Evolutionary conservation across 2,888 invertebrate species (phyloP).

Genomic region (Lycophotia porphyrea): DNA sequence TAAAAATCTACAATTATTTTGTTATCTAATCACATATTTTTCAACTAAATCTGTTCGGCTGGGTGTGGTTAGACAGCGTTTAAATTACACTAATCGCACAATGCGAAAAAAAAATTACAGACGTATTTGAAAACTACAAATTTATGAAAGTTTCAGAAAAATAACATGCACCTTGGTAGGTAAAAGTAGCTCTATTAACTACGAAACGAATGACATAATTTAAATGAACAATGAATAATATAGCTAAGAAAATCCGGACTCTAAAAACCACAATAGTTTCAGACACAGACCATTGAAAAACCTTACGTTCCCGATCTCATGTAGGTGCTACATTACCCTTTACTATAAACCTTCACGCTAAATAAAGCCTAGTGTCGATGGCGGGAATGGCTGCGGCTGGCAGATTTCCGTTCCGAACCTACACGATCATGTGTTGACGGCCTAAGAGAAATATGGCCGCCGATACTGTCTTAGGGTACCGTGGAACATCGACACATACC

Average conservation of each 20-base stretch:
- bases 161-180: neutral
- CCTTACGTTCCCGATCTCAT: constrained; percentile 17
- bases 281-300: constrained; percentile 16
- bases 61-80: neutral
- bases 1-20: neutral
- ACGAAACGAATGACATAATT: neutral
- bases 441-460: constrained; percentile 55
- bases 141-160: neutral
- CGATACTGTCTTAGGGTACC: constrained; percentile 47
- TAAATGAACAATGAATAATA: neutral
- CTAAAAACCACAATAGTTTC: neutral
- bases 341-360: constrained; percentile 59
- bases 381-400: constrained; percentile 35
- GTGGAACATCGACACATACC: constrained; percentile 40
- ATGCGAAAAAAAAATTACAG: neutral
- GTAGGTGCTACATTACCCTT: constrained; percentile 30
- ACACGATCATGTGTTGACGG: constrained; percentile 44
- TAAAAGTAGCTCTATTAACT: neutral
- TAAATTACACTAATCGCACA: no score
- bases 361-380: constrained; percentile 54
- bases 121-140: neutral
- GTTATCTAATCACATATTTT: neutral
- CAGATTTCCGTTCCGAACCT: constrained; percentile 52
- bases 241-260: neutral
- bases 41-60: neutral